Evolutionary conservation across 2,113 vertebrate genomes (phyloP), one percentile per base, ranked within the genome.

Genomic region (Etia nguti): DNA sequence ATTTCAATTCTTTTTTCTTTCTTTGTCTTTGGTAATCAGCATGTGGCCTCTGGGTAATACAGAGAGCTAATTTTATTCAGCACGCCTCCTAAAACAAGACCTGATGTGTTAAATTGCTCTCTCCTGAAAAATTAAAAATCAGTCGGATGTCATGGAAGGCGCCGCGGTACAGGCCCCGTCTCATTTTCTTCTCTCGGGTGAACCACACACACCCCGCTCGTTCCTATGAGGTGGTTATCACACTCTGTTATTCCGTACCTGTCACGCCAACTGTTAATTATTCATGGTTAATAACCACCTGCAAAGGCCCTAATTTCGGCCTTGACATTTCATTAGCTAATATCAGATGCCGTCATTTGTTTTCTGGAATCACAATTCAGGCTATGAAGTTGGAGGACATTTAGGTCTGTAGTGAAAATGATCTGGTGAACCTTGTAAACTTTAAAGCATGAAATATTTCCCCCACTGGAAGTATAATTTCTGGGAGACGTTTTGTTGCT

Each of bases 201-300:
- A 12, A 41, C 12, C 43, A 10, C 87, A 46, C 46, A 34, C 5
- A 43, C 50, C 13, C 10, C 48, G 4, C 22, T 38, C 20, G 2
- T 11, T 90, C 85, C 84, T 90, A 9, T 16, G 60, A 87, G 80
- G 84, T 85, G 83, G 88, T 92, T 82, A 91, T 86, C 92, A 11
- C 88, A 52, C 73, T 60, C 57, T 65, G 84, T 84, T 89, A 75
- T 89, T 83, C 70, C 2, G 2, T 31, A 12, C 85, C 91, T 89
- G 87, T 88, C 92, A 52, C 5, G 70, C 77, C 50, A 22, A 60
- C 81, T 65, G 73, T 85, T 93, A 79, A 92, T 94, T 92, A 92
- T 93, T 92, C 79, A 80, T 79, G 56, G 22, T 88, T 93, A 90
- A 92, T 93, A 89, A 89, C 54, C 85, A 82, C 86, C 86, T 89